phyloP scores from a whole-genome alignment of 2,797 vertebrate species.

The Clarias pachynema region DNA sequence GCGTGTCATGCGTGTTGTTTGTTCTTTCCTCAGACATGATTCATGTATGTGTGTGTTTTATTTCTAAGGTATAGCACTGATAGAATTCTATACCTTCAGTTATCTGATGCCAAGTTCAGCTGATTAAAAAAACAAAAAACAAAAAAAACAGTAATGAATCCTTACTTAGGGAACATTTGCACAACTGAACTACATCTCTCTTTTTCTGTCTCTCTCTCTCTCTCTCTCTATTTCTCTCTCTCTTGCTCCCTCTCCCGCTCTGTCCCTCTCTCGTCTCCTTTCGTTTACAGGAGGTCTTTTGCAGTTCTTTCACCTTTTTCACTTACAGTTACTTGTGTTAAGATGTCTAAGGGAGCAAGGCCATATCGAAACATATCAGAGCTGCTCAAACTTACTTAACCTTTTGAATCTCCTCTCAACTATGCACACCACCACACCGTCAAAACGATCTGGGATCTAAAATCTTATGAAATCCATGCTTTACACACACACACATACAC shows the following conservation, averaged over 20 bases:
- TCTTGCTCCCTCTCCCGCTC: not conserved
- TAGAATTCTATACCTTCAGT: slow-evolving; percentile 46
- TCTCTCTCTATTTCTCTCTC: slow-evolving; percentile 1
- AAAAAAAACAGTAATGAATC: slow-evolving; percentile 15
- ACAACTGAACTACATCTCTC: slow-evolving; percentile 37
- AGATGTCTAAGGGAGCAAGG: slow-evolving; percentile 74
- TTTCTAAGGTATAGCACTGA: slow-evolving; percentile 63
- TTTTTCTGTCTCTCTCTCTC: slow-evolving; percentile 4
- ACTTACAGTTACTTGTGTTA: slow-evolving; percentile 66
- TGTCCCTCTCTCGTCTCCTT: slow-evolving; percentile 62
- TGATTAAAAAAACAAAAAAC: not conserved
- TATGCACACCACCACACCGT: slow-evolving; percentile 47
- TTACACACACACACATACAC: not conserved
- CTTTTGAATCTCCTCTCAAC: slow-evolving; percentile 49
- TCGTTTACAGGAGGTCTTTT: slow-evolving; percentile 72
- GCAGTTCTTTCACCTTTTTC: slow-evolving; percentile 61
- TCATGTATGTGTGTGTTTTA: slow-evolving; percentile 75
- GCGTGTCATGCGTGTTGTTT: slow-evolving; percentile 69
- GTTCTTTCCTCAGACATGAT: slow-evolving; percentile 70
- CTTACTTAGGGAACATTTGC: slow-evolving; percentile 37
- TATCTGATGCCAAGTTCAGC: slow-evolving; percentile 18
- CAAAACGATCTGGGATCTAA: slow-evolving; percentile 44
- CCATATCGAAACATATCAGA: slow-evolving; percentile 53
- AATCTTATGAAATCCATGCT: slow-evolving; percentile 33
- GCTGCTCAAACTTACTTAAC: slow-evolving; percentile 46